Conservation (phyloP, 2,888 invertebrate genomes). For the Sympetrum striolatum region DNA sequence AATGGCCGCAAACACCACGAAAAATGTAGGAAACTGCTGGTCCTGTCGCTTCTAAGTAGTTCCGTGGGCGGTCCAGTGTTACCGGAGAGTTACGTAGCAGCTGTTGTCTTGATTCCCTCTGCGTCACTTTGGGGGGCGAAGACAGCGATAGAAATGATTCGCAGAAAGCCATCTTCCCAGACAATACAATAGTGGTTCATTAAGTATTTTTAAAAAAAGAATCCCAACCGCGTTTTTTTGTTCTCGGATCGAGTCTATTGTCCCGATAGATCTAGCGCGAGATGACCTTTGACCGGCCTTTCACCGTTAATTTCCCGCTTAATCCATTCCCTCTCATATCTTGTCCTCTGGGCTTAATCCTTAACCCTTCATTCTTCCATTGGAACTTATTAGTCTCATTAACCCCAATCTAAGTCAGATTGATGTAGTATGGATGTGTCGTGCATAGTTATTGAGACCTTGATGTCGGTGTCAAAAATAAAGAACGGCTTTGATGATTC, state of each 20-base stretch:
- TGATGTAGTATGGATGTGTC: not conserved
- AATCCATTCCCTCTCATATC: not conserved
- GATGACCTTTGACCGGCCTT: not conserved
- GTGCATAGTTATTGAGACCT: no score
- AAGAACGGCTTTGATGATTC: no score
- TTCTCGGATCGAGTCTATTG: not conserved
- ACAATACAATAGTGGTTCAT: not conserved
- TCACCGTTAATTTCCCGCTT: not conserved
- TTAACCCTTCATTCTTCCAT: not conserved
- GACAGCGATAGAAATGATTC: no score
- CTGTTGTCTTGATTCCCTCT: no score
- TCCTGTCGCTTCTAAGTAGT: no score
- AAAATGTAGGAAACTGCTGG: no score
- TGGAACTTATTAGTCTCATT: not conserved
- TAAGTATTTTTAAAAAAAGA: not conserved
- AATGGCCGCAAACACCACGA: no score
- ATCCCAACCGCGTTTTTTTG: not conserved
- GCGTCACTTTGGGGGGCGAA: no score
- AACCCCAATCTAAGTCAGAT: not conserved
- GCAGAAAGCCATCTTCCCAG: not conserved
- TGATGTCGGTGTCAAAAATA: no score
- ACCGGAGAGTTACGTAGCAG: no score
- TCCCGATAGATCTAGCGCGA: not conserved
- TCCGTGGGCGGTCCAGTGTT: no score
- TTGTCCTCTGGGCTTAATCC: not conserved